phyloP scores from a whole-genome alignment of 2,888 invertebrate species.

The Stegana nigrithorax region DNA sequence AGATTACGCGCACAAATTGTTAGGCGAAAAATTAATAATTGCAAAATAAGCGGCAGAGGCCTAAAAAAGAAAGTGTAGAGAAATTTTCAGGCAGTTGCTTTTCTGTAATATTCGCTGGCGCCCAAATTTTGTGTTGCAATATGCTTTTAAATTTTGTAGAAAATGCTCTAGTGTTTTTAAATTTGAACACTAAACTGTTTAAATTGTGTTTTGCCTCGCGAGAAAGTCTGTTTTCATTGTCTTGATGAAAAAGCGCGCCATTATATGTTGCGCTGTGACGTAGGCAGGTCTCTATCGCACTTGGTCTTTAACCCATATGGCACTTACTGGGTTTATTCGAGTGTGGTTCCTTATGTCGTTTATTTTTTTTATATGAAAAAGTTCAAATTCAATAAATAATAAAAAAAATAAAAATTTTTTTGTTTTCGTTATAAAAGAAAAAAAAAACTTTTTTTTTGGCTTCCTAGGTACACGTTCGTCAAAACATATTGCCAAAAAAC shows the following conservation, averaged over 20 bases:
- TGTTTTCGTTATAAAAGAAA: neutral
- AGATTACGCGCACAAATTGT: neutral
- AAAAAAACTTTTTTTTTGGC: slow-evolving; percentile 43
- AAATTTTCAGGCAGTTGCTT: slow-evolving; percentile 51
- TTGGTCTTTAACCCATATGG: slow-evolving; percentile 38
- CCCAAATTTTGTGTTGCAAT: slow-evolving; percentile 12
- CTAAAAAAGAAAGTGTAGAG: slow-evolving; percentile 65
- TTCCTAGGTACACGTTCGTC: slow-evolving; percentile 64
- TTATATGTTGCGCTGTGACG: slow-evolving; percentile 56
- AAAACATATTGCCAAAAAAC: slow-evolving; percentile 49
- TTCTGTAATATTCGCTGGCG: slow-evolving; percentile 2
- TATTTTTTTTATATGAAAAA: slow-evolving; percentile 21
- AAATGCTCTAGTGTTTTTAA: too few relatives aligned
- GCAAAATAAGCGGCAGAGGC: slow-evolving; percentile 39
- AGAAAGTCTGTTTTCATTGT: slow-evolving; percentile 36
- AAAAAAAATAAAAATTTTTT: slow-evolving; percentile 35
- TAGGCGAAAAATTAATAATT: neutral
- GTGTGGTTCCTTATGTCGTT: slow-evolving; percentile 23
- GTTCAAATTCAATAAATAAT: slow-evolving; percentile 36
- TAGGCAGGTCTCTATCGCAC: slow-evolving; percentile 47
- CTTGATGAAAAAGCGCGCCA: slow-evolving; percentile 63
- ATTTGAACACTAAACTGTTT: neutral
- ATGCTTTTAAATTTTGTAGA: slow-evolving; percentile 1
- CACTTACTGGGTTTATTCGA: slow-evolving; percentile 19
- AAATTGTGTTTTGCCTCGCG: too few relatives aligned